Evolutionary conservation across 1,140 invertebrate genomes (phyloP), one percentile per base, ranked within the genome.

Genomic region (Neotoxoptera formosana): DNA sequence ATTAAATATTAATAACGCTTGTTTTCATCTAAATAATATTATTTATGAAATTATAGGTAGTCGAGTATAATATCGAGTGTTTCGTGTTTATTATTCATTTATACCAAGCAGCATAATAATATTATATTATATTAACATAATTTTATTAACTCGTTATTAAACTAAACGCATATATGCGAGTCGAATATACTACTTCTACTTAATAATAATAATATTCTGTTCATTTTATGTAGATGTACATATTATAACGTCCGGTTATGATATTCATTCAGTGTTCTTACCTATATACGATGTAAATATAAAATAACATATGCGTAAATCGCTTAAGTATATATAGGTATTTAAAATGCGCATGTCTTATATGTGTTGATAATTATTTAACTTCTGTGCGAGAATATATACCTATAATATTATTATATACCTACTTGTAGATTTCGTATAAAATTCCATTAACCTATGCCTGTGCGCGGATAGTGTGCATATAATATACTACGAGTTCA

Each of bases 101-200:
- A 48, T 51, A 51, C 86, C 47, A 48, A 48, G 41, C 25, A n/a
- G n/a, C n/a, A n/a, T n/a, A n/a, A n/a, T n/a, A n/a, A n/a, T n/a
- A n/a, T n/a, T n/a, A n/a, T n/a, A 86, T 86, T 41, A 86, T 86
- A 86, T 41, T 86, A 41, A 45, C 36, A 41, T 86, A 86, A 41
- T 86, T 86, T 76, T 76, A 76, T 76, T 76, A 76, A 76, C 60
- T 76, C 30, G 60, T 76, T 76, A n/a, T n/a, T n/a, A n/a, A n/a
- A n/a, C n/a, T 76, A 76, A 76, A 30, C n/a, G 23, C 14, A 25
- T 45, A 9, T 14, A 41, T 45, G 41, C 11, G 23, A 25, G 84
- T 47, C 11, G 21, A 41, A 47, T 41, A 47, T 41, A 45, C 45
- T 30, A 87, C 30, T 53, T 3, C 51, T 47, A 41, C 41, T 41